These are phyloP conservation scores for Microctonus aethiopoides DNA, from an alignment of 2,888 invertebrate genomes.

Conservation along the genomic window DNA sequence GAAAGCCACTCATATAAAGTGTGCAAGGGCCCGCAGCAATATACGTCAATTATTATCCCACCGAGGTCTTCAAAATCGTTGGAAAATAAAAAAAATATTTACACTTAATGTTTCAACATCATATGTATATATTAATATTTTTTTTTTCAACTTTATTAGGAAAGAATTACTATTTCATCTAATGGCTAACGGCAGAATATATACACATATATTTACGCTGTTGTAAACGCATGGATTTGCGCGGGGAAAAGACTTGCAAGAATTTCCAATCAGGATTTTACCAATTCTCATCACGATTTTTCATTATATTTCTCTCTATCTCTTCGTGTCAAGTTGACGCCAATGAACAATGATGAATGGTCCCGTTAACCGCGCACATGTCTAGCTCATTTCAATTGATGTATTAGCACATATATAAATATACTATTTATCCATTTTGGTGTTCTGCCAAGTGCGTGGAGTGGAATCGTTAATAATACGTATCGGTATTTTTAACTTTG, in stretches of 20 bases:
- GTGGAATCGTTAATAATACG: background rate
- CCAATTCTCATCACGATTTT: conserved; percentile 31
- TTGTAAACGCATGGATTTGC: background rate
- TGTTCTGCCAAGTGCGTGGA: background rate
- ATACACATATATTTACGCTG: background rate
- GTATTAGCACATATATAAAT: conserved; percentile 10
- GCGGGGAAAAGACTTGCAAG: background rate
- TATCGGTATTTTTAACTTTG: background rate
- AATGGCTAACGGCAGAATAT: background rate
- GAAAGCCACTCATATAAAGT: background rate
- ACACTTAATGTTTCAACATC: background rate
- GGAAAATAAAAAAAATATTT: background rate
- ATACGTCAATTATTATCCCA: background rate
- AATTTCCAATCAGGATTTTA: conserved; percentile 34
- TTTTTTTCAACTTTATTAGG: background rate
- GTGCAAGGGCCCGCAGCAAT: background rate
- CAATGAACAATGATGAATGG: conserved; percentile 33
- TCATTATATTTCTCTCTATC: background rate
- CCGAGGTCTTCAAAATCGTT: background rate
- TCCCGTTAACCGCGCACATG: conserved; percentile 24
- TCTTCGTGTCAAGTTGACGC: conserved; percentile 21
- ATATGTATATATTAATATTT: background rate
- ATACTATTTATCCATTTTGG: background rate
- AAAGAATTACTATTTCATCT: background rate
- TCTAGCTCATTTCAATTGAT: conserved; percentile 32